A percentile compares a stretch with the other conserved stretches of the same genome.
phyloP scores from a whole-genome alignment of 1,140 invertebrate species.

The Nylanderia fulva region DNA sequence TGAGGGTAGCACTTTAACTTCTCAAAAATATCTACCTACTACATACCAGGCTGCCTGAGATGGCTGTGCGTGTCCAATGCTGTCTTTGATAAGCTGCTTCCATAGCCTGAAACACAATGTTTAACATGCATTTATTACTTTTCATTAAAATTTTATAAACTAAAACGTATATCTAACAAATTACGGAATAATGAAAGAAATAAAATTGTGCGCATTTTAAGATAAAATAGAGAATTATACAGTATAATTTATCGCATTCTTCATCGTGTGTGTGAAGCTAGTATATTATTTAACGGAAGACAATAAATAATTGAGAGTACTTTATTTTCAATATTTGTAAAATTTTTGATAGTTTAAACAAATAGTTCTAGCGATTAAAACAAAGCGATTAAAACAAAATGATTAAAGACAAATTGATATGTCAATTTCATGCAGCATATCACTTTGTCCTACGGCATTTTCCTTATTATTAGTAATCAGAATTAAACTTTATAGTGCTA shows the following conservation, averaged over 20 bases:
- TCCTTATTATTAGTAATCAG: too few relatives aligned
- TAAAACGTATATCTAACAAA: slow-evolving; percentile 52
- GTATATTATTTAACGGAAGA: too few relatives aligned
- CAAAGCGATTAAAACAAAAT: too few relatives aligned
- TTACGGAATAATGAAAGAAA: neutral
- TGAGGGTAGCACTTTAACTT: slow-evolving; percentile 74
- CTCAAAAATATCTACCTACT: slow-evolving; percentile 83
- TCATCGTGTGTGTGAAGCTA: too few relatives aligned
- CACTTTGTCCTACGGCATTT: too few relatives aligned
- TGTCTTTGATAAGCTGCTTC: slow-evolving; percentile 92
- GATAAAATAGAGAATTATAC: neutral
- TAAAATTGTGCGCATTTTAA: neutral
- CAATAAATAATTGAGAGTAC: too few relatives aligned
- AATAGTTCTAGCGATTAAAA: too few relatives aligned
- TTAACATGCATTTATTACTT: neutral
- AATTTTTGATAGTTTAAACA: too few relatives aligned
- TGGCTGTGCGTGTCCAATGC: slow-evolving; percentile 93
- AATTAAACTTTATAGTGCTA: too few relatives aligned
- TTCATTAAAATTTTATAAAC: slow-evolving; percentile 24
- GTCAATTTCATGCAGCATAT: too few relatives aligned
- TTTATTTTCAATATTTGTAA: too few relatives aligned
- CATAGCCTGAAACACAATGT: slow-evolving; percentile 89
- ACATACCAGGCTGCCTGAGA: slow-evolving; percentile 94
- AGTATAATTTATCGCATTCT: neutral
- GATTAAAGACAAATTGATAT: too few relatives aligned